A percentile compares a stretch with the other conserved stretches of the same genome.
Evolutionary conservation across 1,140 invertebrate genomes (phyloP).

Genomic region (Drosophila pseudoananassae): DNA sequence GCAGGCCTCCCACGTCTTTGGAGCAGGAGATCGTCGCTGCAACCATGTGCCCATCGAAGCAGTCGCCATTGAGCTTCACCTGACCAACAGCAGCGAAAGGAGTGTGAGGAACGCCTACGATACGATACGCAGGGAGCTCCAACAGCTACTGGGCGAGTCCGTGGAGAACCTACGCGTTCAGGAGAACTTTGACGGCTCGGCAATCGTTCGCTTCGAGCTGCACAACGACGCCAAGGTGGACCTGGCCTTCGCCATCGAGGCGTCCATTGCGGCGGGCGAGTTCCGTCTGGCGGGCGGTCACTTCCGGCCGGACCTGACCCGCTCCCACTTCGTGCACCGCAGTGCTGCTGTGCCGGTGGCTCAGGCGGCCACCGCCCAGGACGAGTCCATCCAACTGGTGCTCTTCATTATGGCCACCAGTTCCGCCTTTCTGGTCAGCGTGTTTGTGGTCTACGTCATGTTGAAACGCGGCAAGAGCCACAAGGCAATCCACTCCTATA

Average conservation of each 20-base stretch:
- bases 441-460: constrained; percentile 83
- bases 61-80: constrained; percentile 77
- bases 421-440: constrained; percentile 81
- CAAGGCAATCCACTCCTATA: constrained; percentile 47
- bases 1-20: constrained; percentile 87
- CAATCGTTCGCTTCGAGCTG: constrained; percentile 75
- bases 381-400: constrained; percentile 76
- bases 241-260: constrained; percentile 80
- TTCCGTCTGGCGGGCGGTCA: constrained; percentile 68
- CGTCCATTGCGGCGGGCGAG: constrained; percentile 58
- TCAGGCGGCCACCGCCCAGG: constrained; percentile 63
- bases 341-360: constrained; percentile 49
- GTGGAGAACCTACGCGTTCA: constrained; percentile 82
- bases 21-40: constrained; percentile 84
- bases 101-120: constrained; percentile 76
- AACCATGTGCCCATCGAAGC: constrained; percentile 71
- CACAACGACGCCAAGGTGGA: constrained; percentile 79
- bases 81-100: constrained; percentile 57
- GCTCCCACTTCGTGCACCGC: constrained; percentile 77
- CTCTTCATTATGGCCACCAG: constrained; percentile 82
- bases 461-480: constrained; percentile 65
- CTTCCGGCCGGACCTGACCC: constrained; percentile 70
- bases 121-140: constrained; percentile 65
- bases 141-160: constrained; percentile 67
- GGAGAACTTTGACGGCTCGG: constrained; percentile 79